Conservation (phyloP, 2,888 invertebrate genomes). For the Tipula helvola region DNA sequence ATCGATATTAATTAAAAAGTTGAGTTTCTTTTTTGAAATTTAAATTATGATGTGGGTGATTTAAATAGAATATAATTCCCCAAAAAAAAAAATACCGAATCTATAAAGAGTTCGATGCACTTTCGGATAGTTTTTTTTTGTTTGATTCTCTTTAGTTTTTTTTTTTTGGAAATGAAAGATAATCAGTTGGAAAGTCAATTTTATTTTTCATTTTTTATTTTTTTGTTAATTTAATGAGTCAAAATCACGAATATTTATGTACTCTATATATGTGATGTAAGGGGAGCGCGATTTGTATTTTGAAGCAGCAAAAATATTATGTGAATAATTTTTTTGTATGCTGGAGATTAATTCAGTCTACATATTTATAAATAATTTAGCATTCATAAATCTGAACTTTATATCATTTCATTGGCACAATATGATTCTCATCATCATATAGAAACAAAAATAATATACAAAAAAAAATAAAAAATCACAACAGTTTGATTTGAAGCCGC, state of each 20-base stretch:
- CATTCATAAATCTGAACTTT: not conserved
- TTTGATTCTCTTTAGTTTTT: not conserved
- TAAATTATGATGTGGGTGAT: not conserved
- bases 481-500: constrained; percentile 4
- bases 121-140: not conserved
- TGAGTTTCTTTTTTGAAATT: not conserved
- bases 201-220: not conserved
- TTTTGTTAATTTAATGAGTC: not conserved
- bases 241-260: constrained; percentile 5
- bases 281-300: not conserved
- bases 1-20: not conserved
- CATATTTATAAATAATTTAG: not conserved
- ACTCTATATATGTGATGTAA: not conserved
- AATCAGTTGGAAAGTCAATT: not conserved
- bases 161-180: not conserved
- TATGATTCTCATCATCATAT: not conserved
- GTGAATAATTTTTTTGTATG: not conserved
- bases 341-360: not conserved
- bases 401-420: not conserved
- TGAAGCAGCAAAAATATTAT: not conserved
- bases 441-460: not conserved
- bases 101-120: not conserved
- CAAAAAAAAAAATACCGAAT: not conserved
- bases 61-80: not conserved
- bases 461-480: not conserved